A percentile compares a stretch with the other conserved stretches of the same genome.
phyloP scores from a whole-genome alignment of 30 jellyfish, hydroid and myxozoan species.

The Morbakka virulenta region DNA sequence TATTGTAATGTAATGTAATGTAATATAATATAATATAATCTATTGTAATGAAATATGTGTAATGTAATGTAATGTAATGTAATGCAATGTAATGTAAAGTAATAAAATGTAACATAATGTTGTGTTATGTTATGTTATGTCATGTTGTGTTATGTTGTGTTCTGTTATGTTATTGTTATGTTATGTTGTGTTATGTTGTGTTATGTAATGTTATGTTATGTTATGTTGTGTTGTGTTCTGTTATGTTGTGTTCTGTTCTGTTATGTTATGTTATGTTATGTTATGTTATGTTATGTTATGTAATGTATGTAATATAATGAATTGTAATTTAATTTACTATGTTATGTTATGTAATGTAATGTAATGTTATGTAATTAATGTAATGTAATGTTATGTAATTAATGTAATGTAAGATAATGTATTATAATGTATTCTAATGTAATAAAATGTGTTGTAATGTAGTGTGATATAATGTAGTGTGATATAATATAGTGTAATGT shows the following conservation, averaged over 20 bases:
- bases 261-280: slow-evolving; percentile 18
- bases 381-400: background rate
- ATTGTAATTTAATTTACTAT: background rate
- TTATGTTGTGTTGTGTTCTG: slow-evolving; percentile 24
- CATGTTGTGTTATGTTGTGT: slow-evolving; percentile 28
- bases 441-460: background rate
- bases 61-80: background rate
- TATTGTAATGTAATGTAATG: background rate
- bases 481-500: slow-evolving; percentile 14
- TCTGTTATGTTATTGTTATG: slow-evolving; percentile 38
- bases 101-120: slow-evolving; percentile 1
- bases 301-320: background rate
- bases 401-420: background rate
- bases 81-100: slow-evolving; percentile 19
- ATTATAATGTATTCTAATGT: background rate
- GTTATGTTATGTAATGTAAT: background rate
- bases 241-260: slow-evolving; percentile 31
- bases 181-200: slow-evolving; percentile 40
- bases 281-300: background rate
- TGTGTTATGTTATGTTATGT: slow-evolving; percentile 29
- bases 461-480: background rate
- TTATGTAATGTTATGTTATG: slow-evolving; percentile 19
- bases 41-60: background rate
- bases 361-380: background rate
- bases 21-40: too few species aligned